Conservation (phyloP, 2,113 vertebrate species). For the Calidris pygmaea region DNA sequence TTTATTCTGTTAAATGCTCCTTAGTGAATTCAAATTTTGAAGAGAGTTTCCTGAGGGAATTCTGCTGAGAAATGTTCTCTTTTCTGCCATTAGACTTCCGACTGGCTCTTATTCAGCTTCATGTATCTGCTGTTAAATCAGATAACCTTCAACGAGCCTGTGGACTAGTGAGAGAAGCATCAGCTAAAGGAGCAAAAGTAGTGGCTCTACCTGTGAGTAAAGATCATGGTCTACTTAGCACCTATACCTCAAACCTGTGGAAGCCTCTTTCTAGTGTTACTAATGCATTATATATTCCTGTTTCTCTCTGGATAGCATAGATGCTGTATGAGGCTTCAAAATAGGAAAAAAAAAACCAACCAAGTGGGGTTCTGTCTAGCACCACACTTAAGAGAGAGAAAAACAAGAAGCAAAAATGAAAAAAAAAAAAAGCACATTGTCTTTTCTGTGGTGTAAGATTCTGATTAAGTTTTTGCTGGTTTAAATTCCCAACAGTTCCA, state of each 20-base stretch:
- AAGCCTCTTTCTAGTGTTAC: not conserved
- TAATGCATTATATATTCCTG: not conserved
- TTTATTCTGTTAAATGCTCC: not conserved
- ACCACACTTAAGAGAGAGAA: not conserved
- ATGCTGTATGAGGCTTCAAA: not conserved
- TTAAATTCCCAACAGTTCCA: not conserved
- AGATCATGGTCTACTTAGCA: not conserved
- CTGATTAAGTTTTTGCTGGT: not conserved
- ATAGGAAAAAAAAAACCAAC: not conserved
- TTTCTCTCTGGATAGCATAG: not conserved
- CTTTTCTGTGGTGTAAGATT: not conserved
- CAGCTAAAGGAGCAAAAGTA: constrained; percentile 83
- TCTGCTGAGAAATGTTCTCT: not conserved
- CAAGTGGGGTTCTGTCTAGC: not conserved
- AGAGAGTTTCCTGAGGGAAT: not conserved
- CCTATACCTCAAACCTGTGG: not conserved
- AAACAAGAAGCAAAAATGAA: not conserved
- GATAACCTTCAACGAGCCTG: constrained; percentile 86
- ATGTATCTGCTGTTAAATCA: constrained; percentile 83
- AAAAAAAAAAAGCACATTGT: not conserved
- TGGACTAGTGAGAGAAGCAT: constrained; percentile 84
- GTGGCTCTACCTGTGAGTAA: constrained; percentile 91
- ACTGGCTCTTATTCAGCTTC: constrained; percentile 90
- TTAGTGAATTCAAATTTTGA: not conserved
- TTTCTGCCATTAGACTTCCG: constrained; percentile 82